These are phyloP conservation scores for Parnassius orleans DNA, from an alignment of 2,888 invertebrate species.

Conservation along the genomic window DNA sequence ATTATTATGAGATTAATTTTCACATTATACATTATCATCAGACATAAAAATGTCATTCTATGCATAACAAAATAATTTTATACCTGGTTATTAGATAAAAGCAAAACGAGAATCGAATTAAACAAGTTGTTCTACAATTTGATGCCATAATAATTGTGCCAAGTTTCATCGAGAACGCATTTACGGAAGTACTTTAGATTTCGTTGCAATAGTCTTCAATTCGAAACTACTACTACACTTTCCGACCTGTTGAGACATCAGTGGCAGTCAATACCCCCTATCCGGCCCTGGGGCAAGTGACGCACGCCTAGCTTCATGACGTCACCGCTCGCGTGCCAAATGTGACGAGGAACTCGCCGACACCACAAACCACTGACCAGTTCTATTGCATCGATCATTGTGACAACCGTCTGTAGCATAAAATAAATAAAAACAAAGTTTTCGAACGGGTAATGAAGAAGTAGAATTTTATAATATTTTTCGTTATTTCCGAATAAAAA, in stretches of 20 bases:
- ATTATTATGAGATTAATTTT: too few species aligned
- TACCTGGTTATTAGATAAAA: too few species aligned
- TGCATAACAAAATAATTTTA: too few species aligned
- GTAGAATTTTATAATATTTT: background rate
- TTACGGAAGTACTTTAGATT: conserved; percentile 3
- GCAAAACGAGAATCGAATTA: too few species aligned
- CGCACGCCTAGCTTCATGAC: conserved; percentile 41
- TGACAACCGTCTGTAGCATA: conserved; percentile 3
- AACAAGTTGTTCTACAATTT: background rate
- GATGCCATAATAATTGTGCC: background rate
- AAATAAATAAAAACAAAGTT: background rate
- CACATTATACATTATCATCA: too few species aligned
- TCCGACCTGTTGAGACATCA: conserved; percentile 27
- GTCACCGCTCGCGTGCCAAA: conserved; percentile 46
- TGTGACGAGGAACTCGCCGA: conserved; percentile 17
- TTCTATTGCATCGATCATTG: conserved; percentile 29
- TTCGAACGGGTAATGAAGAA: background rate
- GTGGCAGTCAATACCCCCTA: conserved; percentile 33
- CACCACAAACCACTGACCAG: conserved; percentile 28
- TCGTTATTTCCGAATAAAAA: background rate
- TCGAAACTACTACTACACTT: conserved; percentile 25
- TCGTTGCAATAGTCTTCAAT: conserved; percentile 21
- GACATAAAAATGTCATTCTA: too few species aligned
- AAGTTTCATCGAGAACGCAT: background rate
- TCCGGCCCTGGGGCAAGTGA: conserved; percentile 33